A percentile compares a stretch with the other conserved stretches of the same genome.
phyloP scores from a whole-genome alignment of 1,140 invertebrate species.

The Drosophila littoralis region DNA sequence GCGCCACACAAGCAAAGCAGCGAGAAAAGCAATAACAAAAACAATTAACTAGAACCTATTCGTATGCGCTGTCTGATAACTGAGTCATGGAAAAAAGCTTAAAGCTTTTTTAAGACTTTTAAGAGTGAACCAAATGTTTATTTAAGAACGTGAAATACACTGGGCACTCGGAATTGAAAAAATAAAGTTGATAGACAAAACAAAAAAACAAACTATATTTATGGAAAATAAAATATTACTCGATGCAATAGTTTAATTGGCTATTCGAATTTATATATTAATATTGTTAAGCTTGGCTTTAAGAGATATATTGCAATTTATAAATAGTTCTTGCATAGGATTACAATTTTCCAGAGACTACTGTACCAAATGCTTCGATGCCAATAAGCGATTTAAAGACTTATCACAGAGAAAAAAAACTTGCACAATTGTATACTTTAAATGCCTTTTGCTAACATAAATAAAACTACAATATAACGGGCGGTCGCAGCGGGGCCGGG shows the following conservation, averaged over 20 bases:
- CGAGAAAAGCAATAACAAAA: constrained; percentile 2
- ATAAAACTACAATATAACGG: constrained; percentile 17
- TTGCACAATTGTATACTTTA: constrained; percentile 32
- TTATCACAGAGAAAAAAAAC: background rate
- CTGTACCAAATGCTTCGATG: background rate
- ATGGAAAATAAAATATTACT: too few species aligned
- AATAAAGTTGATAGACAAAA: background rate
- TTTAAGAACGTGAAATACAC: too few species aligned
- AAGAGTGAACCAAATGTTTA: constrained; percentile 1
- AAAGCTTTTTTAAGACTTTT: constrained; percentile 3
- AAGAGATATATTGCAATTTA: background rate
- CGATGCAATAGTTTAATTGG: too few species aligned
- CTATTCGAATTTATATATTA: too few species aligned
- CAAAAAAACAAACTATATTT: background rate
- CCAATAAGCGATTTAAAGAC: background rate
- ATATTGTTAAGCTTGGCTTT: too few species aligned
- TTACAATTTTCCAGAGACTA: background rate
- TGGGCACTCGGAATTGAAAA: background rate
- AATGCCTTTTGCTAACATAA: constrained; percentile 32
- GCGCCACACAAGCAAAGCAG: background rate
- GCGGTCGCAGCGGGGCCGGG: background rate
- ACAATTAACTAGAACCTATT: background rate
- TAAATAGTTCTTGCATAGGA: background rate
- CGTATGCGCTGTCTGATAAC: background rate
- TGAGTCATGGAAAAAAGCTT: constrained; percentile 11